These are phyloP conservation scores for Caradrina kadenii DNA, from an alignment of 2,888 invertebrate genomes.

Conservation along the genomic window DNA sequence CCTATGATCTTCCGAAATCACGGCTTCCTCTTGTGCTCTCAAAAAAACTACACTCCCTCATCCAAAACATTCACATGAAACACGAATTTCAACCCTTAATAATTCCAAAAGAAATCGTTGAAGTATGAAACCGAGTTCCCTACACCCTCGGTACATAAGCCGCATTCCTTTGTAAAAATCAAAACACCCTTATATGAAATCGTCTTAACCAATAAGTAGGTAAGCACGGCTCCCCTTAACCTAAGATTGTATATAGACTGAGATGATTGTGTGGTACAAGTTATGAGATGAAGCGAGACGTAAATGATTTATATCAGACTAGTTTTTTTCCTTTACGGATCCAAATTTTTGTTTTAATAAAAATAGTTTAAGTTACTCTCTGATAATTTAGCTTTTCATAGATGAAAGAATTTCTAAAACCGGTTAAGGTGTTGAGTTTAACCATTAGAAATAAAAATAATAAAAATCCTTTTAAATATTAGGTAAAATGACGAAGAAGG, in stretches of 20 bases:
- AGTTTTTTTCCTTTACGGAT: no score
- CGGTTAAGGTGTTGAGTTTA: no score
- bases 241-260: conserved; percentile 62
- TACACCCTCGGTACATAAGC: conserved; percentile 51
- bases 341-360: no score
- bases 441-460: no score
- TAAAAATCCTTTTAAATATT: no score
- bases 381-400: no score
- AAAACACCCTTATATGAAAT: conserved; percentile 71
- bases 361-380: no score
- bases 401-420: no score
- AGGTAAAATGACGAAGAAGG: background rate
- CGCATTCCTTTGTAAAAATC: conserved; percentile 74
- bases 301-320: background rate
- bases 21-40: no score
- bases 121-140: conserved; percentile 34
- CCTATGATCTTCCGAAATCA: no score
- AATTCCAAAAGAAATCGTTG: conserved; percentile 32
- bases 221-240: conserved; percentile 70
- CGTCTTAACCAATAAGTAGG: conserved; percentile 78
- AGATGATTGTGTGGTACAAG: conserved; percentile 54
- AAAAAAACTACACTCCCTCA: background rate
- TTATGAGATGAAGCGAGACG: conserved; percentile 2
- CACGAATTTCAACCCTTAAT: conserved; percentile 35
- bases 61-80: conserved; percentile 28